Evolutionary conservation across 2,113 vertebrate genomes (phyloP), one percentile per base, ranked within the genome.

Genomic region (Caranx melampygus): DNA sequence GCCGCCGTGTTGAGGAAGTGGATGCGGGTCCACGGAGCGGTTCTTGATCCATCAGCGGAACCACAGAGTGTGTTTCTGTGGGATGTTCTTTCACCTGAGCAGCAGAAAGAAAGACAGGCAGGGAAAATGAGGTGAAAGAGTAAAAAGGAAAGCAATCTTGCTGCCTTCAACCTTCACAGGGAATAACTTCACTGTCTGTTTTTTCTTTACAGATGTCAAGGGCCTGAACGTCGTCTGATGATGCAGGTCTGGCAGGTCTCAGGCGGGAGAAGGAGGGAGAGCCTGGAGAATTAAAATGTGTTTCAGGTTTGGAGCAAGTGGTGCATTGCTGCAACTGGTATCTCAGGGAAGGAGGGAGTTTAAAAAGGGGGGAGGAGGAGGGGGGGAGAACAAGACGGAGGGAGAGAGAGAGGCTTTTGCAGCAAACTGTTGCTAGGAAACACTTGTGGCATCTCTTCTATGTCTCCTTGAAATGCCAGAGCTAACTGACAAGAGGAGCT

Each of bases 401-500:
- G 26, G 67, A 58, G 69, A 59, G 85, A 57, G 77, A 62, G 78
- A 66, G 64, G 72, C 26, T 85, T 79, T 86, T 84, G 84, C 90
- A 81, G 88, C 45, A 11, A 88, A 88, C 93, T 93, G 94, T 95
- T 95, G 94, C 94, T 95, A 95, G 94, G 94, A 94, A 92, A 95
- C 94, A 95, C 94, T 94, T 95, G 94, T 95, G 89, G 94, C 94
- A 92, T 95, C 87, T 82, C 70, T 12, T 72, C 87, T 84, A 57
- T 45, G 3, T 81, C 85, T 90, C 55, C 63, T 85, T 89, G 84
- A 93, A 93, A 92, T 91, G 90, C 79, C 87, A 90, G 78, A 89
- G 80, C 68, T 67, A 82, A 80, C 81, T 72, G 89, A 89, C 82
- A 80, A 80, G 80, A 75, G 82, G 78, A 52, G 82, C 72, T 21